Evolutionary conservation across 2,888 invertebrate species (phyloP).

Genomic region (Leptopilina syphax): DNA sequence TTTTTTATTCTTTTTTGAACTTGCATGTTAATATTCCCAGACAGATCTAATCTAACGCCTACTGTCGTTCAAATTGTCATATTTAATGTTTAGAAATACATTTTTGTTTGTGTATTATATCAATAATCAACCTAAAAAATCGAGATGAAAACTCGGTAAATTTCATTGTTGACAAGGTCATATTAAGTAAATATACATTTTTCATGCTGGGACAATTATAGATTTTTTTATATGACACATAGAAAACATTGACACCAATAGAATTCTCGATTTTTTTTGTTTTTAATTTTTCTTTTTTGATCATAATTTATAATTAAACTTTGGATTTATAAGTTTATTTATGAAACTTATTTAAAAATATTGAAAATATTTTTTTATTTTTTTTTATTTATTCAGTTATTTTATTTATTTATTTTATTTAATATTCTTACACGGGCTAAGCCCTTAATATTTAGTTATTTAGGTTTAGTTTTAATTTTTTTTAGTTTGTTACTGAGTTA

Average conservation of each 20-base stretch:
- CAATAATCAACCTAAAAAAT: slow-evolving; percentile 10
- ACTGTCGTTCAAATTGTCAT: slow-evolving; percentile 2
- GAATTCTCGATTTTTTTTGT: too few relatives aligned
- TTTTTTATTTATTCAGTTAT: too few relatives aligned
- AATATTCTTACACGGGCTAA: too few relatives aligned
- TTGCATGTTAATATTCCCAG: slow-evolving; percentile 1
- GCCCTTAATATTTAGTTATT: too few relatives aligned
- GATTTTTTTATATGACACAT: neutral
- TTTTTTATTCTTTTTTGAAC: neutral
- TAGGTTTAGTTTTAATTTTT: too few relatives aligned
- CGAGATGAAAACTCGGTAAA: neutral
- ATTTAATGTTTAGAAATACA: slow-evolving; percentile 9
- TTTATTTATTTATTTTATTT: too few relatives aligned
- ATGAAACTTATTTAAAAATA: too few relatives aligned
- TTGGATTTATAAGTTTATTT: too few relatives aligned
- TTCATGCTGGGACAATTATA: neutral
- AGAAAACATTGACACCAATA: neutral
- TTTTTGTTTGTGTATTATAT: neutral
- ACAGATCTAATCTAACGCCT: neutral
- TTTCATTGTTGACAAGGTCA: slow-evolving; percentile 11
- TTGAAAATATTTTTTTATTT: too few relatives aligned
- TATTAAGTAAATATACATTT: slow-evolving; percentile 2
- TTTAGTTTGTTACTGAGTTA: too few relatives aligned
- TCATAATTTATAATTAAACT: too few relatives aligned
- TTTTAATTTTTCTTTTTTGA: too few relatives aligned